Percentiles rank a stretch among this genome's conserved stretches.
Conservation (phyloP, 2,113 vertebrate genomes). For the Mormyrus lacerda region DNA sequence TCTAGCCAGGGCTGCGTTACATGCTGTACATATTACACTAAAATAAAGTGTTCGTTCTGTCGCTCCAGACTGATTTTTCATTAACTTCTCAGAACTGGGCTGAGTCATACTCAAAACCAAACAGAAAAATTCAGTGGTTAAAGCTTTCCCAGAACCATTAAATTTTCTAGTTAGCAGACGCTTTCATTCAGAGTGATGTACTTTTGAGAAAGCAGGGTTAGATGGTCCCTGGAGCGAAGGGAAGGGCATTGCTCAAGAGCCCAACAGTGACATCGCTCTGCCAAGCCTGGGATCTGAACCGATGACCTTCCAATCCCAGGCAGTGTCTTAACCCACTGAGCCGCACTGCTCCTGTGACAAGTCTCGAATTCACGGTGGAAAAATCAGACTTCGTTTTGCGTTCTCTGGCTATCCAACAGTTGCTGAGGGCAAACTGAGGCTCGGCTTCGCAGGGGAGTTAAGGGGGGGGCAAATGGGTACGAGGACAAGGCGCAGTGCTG, state of each 20-base stretch:
- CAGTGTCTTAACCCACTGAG: not conserved
- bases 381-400: not conserved
- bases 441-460: not conserved
- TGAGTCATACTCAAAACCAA: not conserved
- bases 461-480: not conserved
- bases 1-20: slow-evolving; percentile 10
- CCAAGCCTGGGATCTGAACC: not conserved
- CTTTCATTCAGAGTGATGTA: not conserved
- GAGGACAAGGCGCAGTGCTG: not conserved
- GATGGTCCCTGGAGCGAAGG: not conserved
- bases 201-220: not conserved
- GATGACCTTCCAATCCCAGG: not conserved
- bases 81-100: not conserved
- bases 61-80: not conserved
- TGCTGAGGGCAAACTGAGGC: not conserved
- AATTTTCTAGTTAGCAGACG: not conserved
- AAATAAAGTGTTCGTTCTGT: slow-evolving; percentile 23
- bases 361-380: not conserved
- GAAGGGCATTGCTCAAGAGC: not conserved
- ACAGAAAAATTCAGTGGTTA: not conserved
- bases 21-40: slow-evolving; percentile 38
- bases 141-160: not conserved
- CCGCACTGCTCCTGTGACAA: not conserved
- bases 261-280: not conserved
- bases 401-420: not conserved